Conservation (phyloP, 1,140 invertebrate species). For the Platorchestia sp. region DNA sequence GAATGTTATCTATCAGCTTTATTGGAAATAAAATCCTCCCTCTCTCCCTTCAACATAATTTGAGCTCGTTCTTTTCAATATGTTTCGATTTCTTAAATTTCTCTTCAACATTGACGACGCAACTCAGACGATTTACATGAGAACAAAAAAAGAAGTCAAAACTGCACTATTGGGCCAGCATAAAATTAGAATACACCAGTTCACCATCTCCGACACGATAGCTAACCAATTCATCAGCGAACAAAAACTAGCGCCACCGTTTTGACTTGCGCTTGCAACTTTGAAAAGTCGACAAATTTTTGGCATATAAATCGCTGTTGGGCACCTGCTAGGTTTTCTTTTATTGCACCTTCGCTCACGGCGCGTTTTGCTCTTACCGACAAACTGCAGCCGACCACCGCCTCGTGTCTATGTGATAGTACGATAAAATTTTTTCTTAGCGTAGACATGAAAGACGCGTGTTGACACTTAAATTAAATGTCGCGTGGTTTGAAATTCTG, state of each 20-base stretch:
- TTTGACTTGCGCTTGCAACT: background rate
- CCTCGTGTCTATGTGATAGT: background rate
- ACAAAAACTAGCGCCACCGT: background rate
- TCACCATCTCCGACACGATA: background rate
- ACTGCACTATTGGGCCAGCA: too few species aligned
- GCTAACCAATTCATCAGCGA: background rate
- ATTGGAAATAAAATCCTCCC: too few species aligned
- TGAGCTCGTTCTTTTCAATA: too few species aligned
- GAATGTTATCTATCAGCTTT: too few species aligned
- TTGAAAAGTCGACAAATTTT: background rate
- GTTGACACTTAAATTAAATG: too few species aligned
- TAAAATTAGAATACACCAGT: background rate
- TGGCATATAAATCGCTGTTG: background rate
- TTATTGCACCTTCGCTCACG: background rate
- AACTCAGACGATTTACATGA: background rate
- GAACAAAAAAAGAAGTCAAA: background rate
- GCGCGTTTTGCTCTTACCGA: background rate
- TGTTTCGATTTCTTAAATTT: background rate
- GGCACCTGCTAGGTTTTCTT: background rate
- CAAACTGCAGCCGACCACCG: too few species aligned
- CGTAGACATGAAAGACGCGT: background rate
- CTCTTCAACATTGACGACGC: background rate
- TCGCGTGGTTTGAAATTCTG: too few species aligned
- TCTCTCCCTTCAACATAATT: background rate
- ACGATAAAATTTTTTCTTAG: background rate